Evolutionary conservation across 2,113 vertebrate species (phyloP).

Genomic region (Tychaedon coryphoeus): DNA sequence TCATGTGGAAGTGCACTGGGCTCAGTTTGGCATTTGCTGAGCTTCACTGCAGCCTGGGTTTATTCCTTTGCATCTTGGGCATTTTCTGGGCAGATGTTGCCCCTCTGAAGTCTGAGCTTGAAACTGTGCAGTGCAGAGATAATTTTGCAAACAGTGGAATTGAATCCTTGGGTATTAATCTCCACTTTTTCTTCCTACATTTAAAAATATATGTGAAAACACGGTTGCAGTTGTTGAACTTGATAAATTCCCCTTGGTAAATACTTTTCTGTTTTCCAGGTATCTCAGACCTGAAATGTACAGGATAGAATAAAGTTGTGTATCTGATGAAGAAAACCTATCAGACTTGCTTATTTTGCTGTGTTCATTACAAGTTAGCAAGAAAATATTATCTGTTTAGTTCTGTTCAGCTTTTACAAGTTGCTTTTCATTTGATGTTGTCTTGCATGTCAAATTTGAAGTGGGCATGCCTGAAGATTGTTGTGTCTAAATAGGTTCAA

Average conservation of each 20-base stretch:
- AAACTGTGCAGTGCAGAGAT: neutral
- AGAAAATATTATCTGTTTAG: neutral
- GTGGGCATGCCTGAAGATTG: neutral
- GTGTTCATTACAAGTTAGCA: neutral
- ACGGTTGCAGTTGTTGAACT: neutral
- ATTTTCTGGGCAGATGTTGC: neutral
- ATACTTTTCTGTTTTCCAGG: conserved; percentile 40
- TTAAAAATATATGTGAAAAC: neutral
- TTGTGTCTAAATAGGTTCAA: neutral
- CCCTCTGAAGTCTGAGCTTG: neutral
- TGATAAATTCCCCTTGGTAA: neutral
- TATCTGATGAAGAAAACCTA: neutral
- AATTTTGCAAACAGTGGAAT: neutral
- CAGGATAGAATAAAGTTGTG: conserved; percentile 9
- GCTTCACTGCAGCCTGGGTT: neutral
- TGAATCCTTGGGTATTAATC: neutral
- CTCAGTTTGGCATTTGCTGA: neutral
- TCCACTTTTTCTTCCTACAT: neutral
- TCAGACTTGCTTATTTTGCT: neutral
- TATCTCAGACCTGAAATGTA: conserved; percentile 22
- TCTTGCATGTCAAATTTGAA: neutral
- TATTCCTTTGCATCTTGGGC: neutral
- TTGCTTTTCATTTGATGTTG: neutral
- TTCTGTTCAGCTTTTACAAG: conserved; percentile 2
- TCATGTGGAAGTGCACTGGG: neutral